These are phyloP conservation scores for Gallinago nigripennis DNA, from an alignment of 2,797 vertebrate genomes.

Conservation along the genomic window DNA sequence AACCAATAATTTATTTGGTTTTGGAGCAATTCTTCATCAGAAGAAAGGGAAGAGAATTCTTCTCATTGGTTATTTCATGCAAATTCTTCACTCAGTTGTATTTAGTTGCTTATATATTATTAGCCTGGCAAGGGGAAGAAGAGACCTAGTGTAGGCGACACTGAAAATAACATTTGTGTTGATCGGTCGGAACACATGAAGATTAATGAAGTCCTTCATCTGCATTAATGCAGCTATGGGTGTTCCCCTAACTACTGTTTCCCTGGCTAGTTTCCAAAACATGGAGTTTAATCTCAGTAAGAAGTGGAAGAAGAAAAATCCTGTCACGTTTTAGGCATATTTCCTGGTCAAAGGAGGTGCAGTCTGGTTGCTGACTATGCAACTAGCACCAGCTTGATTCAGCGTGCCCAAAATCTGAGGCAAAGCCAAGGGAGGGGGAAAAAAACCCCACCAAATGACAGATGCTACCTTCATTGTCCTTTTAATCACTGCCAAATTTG, in stretches of 20 bases:
- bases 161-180: neutral
- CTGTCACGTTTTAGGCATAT: neutral
- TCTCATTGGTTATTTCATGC: neutral
- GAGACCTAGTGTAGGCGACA: neutral
- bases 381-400: neutral
- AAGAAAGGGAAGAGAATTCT: neutral
- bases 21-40: neutral
- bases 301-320: neutral
- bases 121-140: neutral
- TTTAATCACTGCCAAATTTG: constrained; percentile 5
- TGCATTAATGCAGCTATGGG: neutral
- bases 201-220: neutral
- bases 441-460: neutral
- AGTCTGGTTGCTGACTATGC: neutral
- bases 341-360: neutral
- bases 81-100: neutral
- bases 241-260: neutral
- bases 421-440: neutral
- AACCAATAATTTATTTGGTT: neutral
- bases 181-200: neutral
- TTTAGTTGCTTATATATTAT: neutral
- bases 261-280: neutral
- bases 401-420: neutral
- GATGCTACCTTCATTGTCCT: neutral
- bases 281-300: neutral